Evolutionary conservation across 2,113 vertebrate genomes (phyloP).

Genomic region (Entomyzon cyanotis): DNA sequence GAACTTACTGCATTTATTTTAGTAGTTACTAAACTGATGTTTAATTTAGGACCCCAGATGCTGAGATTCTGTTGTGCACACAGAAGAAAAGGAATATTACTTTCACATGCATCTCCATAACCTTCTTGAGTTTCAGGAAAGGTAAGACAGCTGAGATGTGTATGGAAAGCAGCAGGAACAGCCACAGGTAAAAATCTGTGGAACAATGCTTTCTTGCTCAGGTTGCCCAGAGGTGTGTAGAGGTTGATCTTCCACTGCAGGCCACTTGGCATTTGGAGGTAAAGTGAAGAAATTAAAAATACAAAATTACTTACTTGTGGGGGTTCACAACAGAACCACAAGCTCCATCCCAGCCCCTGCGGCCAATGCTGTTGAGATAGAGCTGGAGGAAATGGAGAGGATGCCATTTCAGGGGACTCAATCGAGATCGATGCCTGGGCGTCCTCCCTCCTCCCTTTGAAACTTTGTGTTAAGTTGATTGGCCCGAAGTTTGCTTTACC

Average conservation of each 20-base stretch:
- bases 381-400: too few species aligned
- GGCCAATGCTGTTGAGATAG: too few species aligned
- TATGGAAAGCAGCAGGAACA: neutral
- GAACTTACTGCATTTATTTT: neutral
- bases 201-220: neutral
- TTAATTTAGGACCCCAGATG: neutral
- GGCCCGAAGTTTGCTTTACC: too few species aligned
- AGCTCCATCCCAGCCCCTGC: too few species aligned
- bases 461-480: too few species aligned
- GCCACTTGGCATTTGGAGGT: neutral
- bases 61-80: neutral
- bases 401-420: too few species aligned
- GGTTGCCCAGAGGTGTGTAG: neutral
- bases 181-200: neutral
- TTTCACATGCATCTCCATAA: neutral
- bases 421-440: too few species aligned
- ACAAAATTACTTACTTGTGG: too few species aligned
- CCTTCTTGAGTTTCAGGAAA: neutral
- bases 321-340: too few species aligned
- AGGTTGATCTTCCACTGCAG: neutral
- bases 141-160: neutral
- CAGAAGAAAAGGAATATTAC: neutral
- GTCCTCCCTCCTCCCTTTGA: too few species aligned
- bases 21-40: neutral
- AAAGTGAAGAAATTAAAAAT: neutral